phyloP scores from a whole-genome alignment of 2,797 vertebrate species.

The Fistularia tabacaria region DNA sequence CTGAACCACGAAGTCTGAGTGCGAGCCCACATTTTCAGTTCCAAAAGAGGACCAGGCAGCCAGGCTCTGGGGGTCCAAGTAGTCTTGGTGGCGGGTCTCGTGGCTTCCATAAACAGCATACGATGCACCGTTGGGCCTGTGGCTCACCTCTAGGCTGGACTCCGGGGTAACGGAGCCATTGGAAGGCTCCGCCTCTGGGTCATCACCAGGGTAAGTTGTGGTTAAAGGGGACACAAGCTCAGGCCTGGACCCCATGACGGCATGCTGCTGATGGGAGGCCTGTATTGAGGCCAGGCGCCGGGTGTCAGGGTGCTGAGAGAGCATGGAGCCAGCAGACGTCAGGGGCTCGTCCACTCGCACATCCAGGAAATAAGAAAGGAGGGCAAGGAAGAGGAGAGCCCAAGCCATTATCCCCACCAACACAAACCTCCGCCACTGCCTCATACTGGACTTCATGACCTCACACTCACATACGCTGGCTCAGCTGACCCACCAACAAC shows the following conservation, averaged over 20 bases:
- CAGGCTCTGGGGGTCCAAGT: slow-evolving; percentile 69
- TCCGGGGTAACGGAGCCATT: slow-evolving; percentile 45
- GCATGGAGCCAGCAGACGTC: slow-evolving; percentile 77
- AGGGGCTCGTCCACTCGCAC: slow-evolving; percentile 80
- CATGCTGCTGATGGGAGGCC: slow-evolving; percentile 77
- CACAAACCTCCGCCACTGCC: slow-evolving; percentile 88
- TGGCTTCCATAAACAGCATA: slow-evolving; percentile 55
- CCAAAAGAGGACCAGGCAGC: slow-evolving; percentile 78
- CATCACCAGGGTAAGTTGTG: slow-evolving; percentile 38
- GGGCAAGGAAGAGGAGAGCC: slow-evolving; percentile 88
- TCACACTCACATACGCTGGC: slow-evolving; percentile 39
- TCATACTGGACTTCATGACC: slow-evolving; percentile 78
- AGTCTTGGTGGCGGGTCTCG: slow-evolving; percentile 57
- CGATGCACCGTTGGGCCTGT: slow-evolving; percentile 48
- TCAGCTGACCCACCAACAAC: slow-evolving; percentile 36
- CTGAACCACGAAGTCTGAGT: slow-evolving; percentile 45
- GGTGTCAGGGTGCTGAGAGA: slow-evolving; percentile 82
- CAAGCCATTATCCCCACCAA: slow-evolving; percentile 89
- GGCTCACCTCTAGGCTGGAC: slow-evolving; percentile 62
- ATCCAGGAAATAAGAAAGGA: slow-evolving; percentile 94
- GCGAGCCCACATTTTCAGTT: slow-evolving; percentile 67
- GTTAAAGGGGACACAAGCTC: slow-evolving; percentile 57
- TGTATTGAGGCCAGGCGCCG: slow-evolving; percentile 84
- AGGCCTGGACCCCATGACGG: slow-evolving; percentile 76
- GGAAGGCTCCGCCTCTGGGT: slow-evolving; percentile 45